Evolutionary conservation across 2,888 invertebrate species (phyloP), one percentile per base, ranked within the genome.

Genomic region (Sipha maydis): DNA sequence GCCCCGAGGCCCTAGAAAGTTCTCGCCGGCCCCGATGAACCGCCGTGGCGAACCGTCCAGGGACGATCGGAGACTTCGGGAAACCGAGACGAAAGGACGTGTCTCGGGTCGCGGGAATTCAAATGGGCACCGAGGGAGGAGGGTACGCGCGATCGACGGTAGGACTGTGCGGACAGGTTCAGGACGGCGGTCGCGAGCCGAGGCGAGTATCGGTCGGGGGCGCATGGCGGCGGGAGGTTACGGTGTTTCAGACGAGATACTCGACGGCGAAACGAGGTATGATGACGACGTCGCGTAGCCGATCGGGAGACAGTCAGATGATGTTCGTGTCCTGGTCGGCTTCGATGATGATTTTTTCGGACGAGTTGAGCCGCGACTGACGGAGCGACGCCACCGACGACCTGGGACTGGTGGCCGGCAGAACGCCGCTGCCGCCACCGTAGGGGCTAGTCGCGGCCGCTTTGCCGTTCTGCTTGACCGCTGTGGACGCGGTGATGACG

Each of bases 321-420:
- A 85, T 79, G 79, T 54, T 90, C 80, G 90, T 90, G 61, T 90
- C 90, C 34, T 90, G 90, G 54, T 91, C 90, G 41, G 90, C 91
- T 14, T 89, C 89, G 86, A 90, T 90, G n/a, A 90, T 88, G 82
- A 90, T 89, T 21, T 91, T 91, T 88, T 91, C 91, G 54, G 91
- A 90, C 8, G 91, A 91, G 93, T 91, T 95, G 90, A 95, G 94
- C 54, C 94, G 92, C 1, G 94, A 92, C 25, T 95, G 95, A 80
- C 94, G 92, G 0, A 94, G 94, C 9, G 94, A 94, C 89, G 95
- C 95, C 41, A 94, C 94, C 28, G 94, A 94, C 2, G 95, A 95
- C 90, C 94, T 92, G 91, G 92, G 91, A 92, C 92, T 91, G 91
- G 91, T 78, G 89, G 92, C 48, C 92, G 92, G 41, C 41, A 21